Percentiles rank a stretch among this genome's conserved stretches.
Evolutionary conservation across 2,113 vertebrate genomes (phyloP).

Genomic region (Oreotrochilus melanogaster): DNA sequence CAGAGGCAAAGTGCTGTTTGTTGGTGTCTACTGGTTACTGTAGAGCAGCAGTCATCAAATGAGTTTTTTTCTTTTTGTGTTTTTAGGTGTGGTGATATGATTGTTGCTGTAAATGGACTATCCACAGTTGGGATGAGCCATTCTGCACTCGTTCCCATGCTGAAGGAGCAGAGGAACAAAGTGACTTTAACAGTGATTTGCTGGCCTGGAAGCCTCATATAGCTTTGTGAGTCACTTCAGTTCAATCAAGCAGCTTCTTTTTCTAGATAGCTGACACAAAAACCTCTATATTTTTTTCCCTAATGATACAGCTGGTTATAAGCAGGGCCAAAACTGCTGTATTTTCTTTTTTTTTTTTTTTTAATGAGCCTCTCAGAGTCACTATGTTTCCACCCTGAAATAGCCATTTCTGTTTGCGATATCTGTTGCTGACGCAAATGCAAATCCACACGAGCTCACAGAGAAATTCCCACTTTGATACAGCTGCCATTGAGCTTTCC

Average conservation of each 20-base stretch:
- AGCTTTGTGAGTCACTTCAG: neutral
- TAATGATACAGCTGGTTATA: conserved; percentile 69
- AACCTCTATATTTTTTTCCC: neutral
- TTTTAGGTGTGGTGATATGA: conserved; percentile 96
- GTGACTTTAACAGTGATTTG: conserved; percentile 96
- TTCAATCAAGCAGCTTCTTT: conserved; percentile 26
- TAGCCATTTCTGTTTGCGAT: conserved; percentile 19
- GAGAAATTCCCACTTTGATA: neutral
- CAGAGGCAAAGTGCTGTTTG: neutral
- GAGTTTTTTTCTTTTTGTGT: neutral
- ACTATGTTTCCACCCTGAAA: conserved; percentile 32
- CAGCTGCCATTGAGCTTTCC: neutral
- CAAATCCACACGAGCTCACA: neutral
- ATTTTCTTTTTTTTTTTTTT: neutral
- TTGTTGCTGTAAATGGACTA: conserved; percentile 93
- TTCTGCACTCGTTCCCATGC: conserved; percentile 94
- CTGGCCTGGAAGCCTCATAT: conserved; percentile 96
- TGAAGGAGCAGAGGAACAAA: conserved; percentile 97
- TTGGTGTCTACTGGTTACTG: neutral
- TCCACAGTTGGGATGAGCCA: conserved; percentile 98
- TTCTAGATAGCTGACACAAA: conserved; percentile 58
- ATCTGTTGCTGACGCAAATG: neutral
- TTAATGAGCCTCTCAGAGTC: neutral
- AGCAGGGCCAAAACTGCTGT: conserved; percentile 71
- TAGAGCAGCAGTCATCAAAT: neutral